A percentile compares a stretch with the other conserved stretches of the same genome.
Evolutionary conservation across 2,797 vertebrate genomes (phyloP).

Genomic region (Todus mexicanus): DNA sequence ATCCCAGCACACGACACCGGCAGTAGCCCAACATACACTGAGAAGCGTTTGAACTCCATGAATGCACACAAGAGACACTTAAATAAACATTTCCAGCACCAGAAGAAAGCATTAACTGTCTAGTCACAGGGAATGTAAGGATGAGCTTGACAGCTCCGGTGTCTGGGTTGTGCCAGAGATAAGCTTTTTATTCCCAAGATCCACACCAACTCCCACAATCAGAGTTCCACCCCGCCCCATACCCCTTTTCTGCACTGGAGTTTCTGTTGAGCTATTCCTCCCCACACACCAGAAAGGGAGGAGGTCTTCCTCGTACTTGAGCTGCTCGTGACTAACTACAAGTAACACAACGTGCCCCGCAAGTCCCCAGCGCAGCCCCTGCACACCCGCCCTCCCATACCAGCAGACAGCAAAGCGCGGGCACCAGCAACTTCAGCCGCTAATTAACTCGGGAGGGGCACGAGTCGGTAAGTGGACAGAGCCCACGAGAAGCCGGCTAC

Average conservation of each 20-base stretch:
- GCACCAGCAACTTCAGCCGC: not conserved
- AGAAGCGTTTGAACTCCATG: not conserved
- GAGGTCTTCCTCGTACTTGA: not conserved
- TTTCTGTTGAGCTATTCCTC: not conserved
- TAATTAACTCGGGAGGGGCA: not conserved
- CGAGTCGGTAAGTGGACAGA: not conserved
- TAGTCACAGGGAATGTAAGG: not conserved
- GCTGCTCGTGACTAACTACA: not conserved
- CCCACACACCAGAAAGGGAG: fast-evolving
- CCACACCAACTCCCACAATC: not conserved
- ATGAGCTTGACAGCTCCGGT: not conserved
- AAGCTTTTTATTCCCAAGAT: not conserved
- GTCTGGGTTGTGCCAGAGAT: not conserved
- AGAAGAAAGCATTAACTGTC: not conserved
- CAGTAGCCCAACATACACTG: not conserved
- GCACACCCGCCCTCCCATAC: no score
- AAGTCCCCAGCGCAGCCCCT: not conserved
- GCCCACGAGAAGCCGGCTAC: not conserved
- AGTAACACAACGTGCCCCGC: fast-evolving
- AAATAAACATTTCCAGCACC: not conserved
- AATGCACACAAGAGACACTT: not conserved
- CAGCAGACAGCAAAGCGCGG: fast-evolving
- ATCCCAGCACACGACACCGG: not conserved
- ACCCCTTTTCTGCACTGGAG: not conserved
- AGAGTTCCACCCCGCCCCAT: not conserved